Evolutionary conservation across 2,888 invertebrate genomes (phyloP).

Genomic region (Linyphia triangularis): DNA sequence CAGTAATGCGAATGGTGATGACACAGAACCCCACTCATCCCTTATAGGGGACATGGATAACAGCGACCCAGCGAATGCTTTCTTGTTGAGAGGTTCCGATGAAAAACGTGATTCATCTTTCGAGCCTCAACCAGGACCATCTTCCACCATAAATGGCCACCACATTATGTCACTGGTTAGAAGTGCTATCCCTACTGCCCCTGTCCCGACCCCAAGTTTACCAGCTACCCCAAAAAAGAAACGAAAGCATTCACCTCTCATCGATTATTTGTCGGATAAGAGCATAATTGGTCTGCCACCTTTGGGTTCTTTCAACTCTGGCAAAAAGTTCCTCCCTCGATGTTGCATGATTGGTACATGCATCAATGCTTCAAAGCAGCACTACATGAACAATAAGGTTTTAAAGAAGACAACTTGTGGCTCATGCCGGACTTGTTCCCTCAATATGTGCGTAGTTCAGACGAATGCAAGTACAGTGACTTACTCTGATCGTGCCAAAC

Average conservation of each 20-base stretch:
- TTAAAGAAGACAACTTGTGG: constrained; percentile 64
- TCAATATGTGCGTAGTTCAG: constrained; percentile 71
- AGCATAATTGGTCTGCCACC: constrained; percentile 56
- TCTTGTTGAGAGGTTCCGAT: constrained; percentile 30
- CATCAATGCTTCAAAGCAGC: constrained; percentile 63
- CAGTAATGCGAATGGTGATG: constrained; percentile 53
- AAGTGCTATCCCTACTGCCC: constrained; percentile 43
- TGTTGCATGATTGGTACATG: constrained; percentile 72
- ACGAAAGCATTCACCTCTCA: constrained; percentile 5
- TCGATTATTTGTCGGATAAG: constrained; percentile 43
- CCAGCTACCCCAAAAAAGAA: constrained; percentile 17
- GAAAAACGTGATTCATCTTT: constrained; percentile 33
- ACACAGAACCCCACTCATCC: constrained; percentile 67
- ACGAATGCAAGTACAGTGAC: constrained; percentile 53
- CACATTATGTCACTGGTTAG: constrained; percentile 11
- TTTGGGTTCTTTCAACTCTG: constrained; percentile 46
- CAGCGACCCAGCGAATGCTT: constrained; percentile 31
- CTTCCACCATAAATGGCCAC: constrained; percentile 46
- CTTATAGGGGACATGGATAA: constrained; percentile 33
- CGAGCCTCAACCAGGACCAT: constrained; percentile 58
- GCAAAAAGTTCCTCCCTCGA: constrained; percentile 57
- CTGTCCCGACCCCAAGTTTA: constrained; percentile 39
- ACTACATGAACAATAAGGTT: constrained; percentile 69
- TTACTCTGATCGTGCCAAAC: constrained; percentile 62
- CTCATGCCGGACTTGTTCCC: constrained; percentile 68